Percentiles rank a stretch among this genome's conserved stretches.
Evolutionary conservation across 1,140 invertebrate species (phyloP).

Genomic region (Batillaria attramentaria): DNA sequence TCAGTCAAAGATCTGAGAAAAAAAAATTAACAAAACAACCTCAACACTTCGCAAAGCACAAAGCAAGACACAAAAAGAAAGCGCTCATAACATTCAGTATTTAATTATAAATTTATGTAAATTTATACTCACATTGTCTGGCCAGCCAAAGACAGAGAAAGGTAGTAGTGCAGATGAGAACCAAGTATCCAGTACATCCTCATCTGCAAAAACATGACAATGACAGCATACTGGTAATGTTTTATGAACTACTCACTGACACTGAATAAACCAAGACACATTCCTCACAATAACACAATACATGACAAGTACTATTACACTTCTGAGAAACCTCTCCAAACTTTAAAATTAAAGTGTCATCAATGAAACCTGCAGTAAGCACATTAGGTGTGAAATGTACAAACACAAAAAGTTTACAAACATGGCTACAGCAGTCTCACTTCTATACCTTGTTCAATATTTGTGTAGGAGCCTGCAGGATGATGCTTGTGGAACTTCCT

Average conservation of each 20-base stretch:
- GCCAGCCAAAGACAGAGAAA: constrained; percentile 87
- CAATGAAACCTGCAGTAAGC: too few species aligned
- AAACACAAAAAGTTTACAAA: too few species aligned
- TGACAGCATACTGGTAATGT: not conserved
- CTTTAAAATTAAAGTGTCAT: too few species aligned
- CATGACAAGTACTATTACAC: not conserved
- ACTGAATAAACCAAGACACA: not conserved
- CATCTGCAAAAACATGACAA: constrained; percentile 59
- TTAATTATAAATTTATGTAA: not conserved
- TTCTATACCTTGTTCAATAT: constrained; percentile 12
- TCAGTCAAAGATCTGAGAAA: not conserved
- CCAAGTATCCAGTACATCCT: constrained; percentile 73
- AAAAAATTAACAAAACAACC: not conserved
- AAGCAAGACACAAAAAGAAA: not conserved
- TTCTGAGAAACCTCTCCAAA: not conserved
- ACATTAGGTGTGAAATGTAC: too few species aligned
- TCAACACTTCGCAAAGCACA: not conserved
- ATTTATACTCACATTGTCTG: constrained; percentile 79
- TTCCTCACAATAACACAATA: not conserved
- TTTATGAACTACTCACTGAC: not conserved
- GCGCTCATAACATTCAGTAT: not conserved
- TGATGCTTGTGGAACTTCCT: constrained; percentile 9
- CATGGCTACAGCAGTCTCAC: too few species aligned
- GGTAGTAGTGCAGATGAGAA: constrained; percentile 72
- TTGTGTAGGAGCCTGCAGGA: not conserved